These are phyloP conservation scores for Catharus ustulatus DNA, from an alignment of 2,797 vertebrate species.

Conservation along the genomic window DNA sequence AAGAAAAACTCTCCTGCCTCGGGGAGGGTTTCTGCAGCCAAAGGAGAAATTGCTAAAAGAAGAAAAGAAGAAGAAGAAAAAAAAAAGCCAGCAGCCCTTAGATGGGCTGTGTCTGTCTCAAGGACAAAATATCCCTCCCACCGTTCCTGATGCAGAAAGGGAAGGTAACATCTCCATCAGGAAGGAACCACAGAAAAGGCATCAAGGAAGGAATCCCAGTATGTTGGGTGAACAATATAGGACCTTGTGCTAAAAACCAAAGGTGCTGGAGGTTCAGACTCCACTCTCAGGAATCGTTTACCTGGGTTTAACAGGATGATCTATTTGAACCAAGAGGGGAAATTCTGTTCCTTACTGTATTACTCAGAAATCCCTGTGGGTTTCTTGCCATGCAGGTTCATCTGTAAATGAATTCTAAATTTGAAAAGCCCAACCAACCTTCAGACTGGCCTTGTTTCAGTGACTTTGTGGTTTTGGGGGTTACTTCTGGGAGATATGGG, in stretches of 20 bases:
- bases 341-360: not conserved
- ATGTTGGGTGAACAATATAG: accelerated
- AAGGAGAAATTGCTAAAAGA: constrained; percentile 15
- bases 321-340: not conserved
- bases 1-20: constrained; percentile 35
- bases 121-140: not conserved
- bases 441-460: not conserved
- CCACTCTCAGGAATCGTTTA: not conserved
- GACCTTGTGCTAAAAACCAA: not conserved
- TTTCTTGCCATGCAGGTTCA: not conserved
- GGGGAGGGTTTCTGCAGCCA: constrained; percentile 43
- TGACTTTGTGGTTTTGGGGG: not conserved
- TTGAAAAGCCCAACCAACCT: not conserved
- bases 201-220: not conserved
- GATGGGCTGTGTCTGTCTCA: not conserved
- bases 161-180: not conserved
- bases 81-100: not conserved
- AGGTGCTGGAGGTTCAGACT: not conserved
- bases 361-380: not conserved
- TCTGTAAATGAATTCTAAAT: not conserved
- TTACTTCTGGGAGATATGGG: accelerated
- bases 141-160: not conserved
- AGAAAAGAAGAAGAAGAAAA: not conserved
- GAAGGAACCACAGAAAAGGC: not conserved
- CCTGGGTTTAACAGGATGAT: not conserved